Evolutionary conservation across 2,888 invertebrate species (phyloP), one percentile per base, ranked within the genome.

Genomic region (Aporophyla nigra): DNA sequence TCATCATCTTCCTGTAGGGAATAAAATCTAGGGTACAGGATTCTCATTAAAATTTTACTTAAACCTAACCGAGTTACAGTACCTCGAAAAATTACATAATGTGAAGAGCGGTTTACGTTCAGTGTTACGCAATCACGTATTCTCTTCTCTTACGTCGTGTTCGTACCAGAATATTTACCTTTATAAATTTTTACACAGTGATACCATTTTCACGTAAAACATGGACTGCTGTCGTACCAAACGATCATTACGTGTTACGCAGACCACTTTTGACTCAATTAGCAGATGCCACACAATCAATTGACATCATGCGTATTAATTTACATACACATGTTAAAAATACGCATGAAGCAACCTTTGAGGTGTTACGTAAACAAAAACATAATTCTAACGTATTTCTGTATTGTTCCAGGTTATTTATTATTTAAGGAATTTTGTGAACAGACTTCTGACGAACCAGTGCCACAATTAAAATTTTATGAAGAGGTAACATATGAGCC

Each of bases 381-480:
- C 77, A 77, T 82, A 54, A 58, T 71, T 79, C 78, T 71, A 70
- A 80, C 70, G 68, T 80, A 56, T 68, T 80, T 82, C 70, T 84
- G 84, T 93, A 83, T 96, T 96, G 94, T 97, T 98, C 76, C 97
- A 99, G 99, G 99, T 94, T 99, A 99, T 97, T 98, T 99, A 96
- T 97, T 99, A 96, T 99, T 99, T 97, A 99, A 99, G 97, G 99
- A 99, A 97, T 99, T 99, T 97, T 99, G 99, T 97, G 99, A 99
- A 97, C 99, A 98, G 96, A 98, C 98, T 91, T 98, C 98, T 92
- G 99, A 99, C 92, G 99, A 99, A 95, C 98, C 99, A 90, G 98
- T 99, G 95, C 99, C 99, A 93, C 99, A 99, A 96, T 98, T 99
- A 94, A 98, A 99, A 97, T 99, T 99, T 97, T 99, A 99, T 97